A percentile compares a stretch with the other conserved stretches of the same genome.
phyloP scores from a whole-genome alignment of 2,797 vertebrate species.

The Onychomys arenicola region DNA sequence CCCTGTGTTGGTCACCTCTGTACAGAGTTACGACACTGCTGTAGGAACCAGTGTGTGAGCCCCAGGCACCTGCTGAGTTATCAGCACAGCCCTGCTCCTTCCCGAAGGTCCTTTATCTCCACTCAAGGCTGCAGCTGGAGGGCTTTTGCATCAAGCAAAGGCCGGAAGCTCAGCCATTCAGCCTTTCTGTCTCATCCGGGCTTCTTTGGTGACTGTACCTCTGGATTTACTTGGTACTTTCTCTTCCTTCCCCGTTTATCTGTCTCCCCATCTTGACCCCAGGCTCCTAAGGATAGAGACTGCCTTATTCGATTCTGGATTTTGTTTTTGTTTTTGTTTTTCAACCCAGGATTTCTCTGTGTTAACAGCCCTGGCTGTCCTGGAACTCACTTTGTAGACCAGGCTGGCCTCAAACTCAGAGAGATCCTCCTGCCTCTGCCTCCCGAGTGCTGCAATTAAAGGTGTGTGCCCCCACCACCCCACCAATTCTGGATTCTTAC shows the following conservation, averaged over 20 bases:
- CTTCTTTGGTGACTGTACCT: neutral
- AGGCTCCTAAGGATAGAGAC: neutral
- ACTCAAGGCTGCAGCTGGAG: neutral
- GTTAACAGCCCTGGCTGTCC: neutral
- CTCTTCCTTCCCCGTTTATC: neutral
- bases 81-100: neutral
- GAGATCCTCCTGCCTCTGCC: neutral
- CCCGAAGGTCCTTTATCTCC: neutral
- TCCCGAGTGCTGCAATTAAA: neutral
- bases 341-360: neutral
- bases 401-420: neutral
- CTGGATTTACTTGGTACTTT: neutral
- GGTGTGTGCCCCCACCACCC: neutral
- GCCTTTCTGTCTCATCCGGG: neutral
- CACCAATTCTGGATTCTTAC: neutral
- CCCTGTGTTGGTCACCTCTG: neutral
- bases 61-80: neutral
- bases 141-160: constrained; percentile 39
- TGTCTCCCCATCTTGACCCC: neutral
- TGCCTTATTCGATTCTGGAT: neutral
- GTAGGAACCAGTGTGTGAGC: neutral
- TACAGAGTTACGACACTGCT: neutral
- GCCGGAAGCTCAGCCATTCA: constrained; percentile 10
- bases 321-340: neutral
- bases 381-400: neutral